These are phyloP conservation scores for Epinephelus awoara DNA, from an alignment of 2,797 vertebrate genomes.

Conservation along the genomic window DNA sequence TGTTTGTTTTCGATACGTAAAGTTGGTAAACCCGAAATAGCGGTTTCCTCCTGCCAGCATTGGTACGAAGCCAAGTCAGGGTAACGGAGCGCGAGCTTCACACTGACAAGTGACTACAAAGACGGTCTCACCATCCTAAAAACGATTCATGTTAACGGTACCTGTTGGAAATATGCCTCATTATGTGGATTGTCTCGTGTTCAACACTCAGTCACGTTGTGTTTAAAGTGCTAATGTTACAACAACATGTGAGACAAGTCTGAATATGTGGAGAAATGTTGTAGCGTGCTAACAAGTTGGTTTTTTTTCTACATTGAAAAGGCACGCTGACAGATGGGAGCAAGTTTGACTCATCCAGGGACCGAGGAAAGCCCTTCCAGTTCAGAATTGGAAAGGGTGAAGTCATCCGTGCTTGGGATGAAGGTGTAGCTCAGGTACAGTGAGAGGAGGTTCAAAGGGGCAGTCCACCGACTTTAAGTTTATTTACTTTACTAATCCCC, in stretches of 20 bases:
- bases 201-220: too few species aligned
- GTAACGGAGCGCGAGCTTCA: too few species aligned
- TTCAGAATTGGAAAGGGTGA: slow-evolving; percentile 89
- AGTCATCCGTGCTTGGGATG: slow-evolving; percentile 95
- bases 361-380: slow-evolving; percentile 89
- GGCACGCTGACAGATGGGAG: slow-evolving; percentile 90
- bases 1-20: too few species aligned
- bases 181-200: too few species aligned
- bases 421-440: slow-evolving; percentile 90
- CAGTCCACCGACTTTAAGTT: not conserved
- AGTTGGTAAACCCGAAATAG: too few species aligned
- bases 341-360: slow-evolving; percentile 93
- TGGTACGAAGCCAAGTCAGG: too few species aligned
- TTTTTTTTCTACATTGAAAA: slow-evolving; percentile 56
- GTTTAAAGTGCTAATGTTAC: not conserved
- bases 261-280: not conserved
- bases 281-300: not conserved
- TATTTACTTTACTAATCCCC: too few species aligned
- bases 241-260: not conserved
- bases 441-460: not conserved
- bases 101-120: too few species aligned
- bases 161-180: too few species aligned
- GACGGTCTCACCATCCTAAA: too few species aligned
- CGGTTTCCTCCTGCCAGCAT: too few species aligned
- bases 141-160: too few species aligned